Evolutionary conservation across 1,140 invertebrate species (phyloP).

Genomic region (Telenomus remus): DNA sequence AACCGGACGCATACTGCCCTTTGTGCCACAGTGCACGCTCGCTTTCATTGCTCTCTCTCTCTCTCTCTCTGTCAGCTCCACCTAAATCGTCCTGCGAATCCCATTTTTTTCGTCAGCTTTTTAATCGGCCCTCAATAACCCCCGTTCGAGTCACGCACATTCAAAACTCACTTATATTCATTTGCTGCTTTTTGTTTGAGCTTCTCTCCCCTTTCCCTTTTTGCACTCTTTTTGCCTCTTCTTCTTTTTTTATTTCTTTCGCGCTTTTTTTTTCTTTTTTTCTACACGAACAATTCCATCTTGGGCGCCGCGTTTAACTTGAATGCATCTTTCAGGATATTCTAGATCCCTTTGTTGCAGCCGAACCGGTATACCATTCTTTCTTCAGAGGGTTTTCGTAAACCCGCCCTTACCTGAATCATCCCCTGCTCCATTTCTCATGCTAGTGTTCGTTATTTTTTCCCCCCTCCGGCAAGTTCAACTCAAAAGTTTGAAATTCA

Average conservation of each 20-base stretch:
- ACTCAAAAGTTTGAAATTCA: slow-evolving; percentile 6
- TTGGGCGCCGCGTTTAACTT: slow-evolving; percentile 72
- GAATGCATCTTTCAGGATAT: slow-evolving; percentile 74
- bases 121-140: slow-evolving; percentile 8
- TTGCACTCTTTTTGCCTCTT: slow-evolving; percentile 4
- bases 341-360: slow-evolving; percentile 70
- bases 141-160: slow-evolving; percentile 11
- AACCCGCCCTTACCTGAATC: slow-evolving; percentile 64
- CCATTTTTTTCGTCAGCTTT: slow-evolving; percentile 45
- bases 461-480: slow-evolving; percentile 11
- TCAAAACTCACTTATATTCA: slow-evolving; percentile 11
- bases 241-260: slow-evolving; percentile 29
- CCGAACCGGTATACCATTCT: slow-evolving; percentile 71
- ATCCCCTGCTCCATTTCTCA: slow-evolving; percentile 55
- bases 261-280: slow-evolving; percentile 54
- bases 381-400: slow-evolving; percentile 40
- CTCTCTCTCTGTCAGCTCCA: slow-evolving; percentile 7
- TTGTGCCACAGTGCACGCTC: slow-evolving; percentile 71
- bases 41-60: slow-evolving; percentile 33
- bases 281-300: slow-evolving; percentile 64
- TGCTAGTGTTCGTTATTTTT: slow-evolving; percentile 44
- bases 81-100: slow-evolving; percentile 27
- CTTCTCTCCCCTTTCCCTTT: not conserved
- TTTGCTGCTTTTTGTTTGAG: not conserved
- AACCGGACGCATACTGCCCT: slow-evolving; percentile 58